Percentiles rank a stretch among this genome's conserved stretches.
These are phyloP conservation scores for Echinarachnius parma DNA, from an alignment of 53 echinoderm and acorn worm genomes.

Conservation along the genomic window DNA sequence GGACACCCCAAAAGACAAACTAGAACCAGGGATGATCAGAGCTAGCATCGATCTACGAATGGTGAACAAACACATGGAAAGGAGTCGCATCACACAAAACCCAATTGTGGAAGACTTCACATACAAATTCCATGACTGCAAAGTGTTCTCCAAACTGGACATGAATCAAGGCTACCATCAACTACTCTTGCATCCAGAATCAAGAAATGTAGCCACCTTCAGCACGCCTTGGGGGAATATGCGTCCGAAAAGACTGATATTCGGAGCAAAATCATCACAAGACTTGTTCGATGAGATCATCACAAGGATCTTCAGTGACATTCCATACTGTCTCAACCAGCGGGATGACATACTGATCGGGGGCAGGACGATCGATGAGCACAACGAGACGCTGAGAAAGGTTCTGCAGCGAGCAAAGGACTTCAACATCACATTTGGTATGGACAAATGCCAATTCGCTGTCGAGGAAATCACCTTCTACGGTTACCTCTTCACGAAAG, in stretches of 20 bases:
- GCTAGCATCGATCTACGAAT: slow-evolving; percentile 58
- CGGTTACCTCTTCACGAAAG: slow-evolving; percentile 18
- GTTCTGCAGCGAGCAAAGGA: slow-evolving; percentile 33
- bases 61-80: slow-evolving; percentile 45
- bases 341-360: slow-evolving; percentile 59
- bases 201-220: slow-evolving; percentile 44
- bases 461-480: slow-evolving; percentile 19
- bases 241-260: slow-evolving; percentile 50
- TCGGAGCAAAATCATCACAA: slow-evolving; percentile 57
- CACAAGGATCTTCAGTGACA: slow-evolving; percentile 51
- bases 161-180: slow-evolving; percentile 39
- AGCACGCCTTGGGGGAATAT: slow-evolving; percentile 65
- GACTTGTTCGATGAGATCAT: slow-evolving; percentile 48
- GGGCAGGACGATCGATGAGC: slow-evolving; percentile 52
- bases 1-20: not conserved
- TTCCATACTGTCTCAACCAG: slow-evolving; percentile 52
- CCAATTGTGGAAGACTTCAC: slow-evolving; percentile 56
- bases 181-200: slow-evolving; percentile 34
- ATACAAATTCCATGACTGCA: slow-evolving; percentile 33
- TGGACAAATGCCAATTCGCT: slow-evolving; percentile 20
- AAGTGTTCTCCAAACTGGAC: slow-evolving; percentile 27
- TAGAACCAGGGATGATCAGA: slow-evolving; percentile 35
- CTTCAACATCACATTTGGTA: slow-evolving; percentile 7
- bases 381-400: slow-evolving; percentile 39
- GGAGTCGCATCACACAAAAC: slow-evolving; percentile 44